Base-by-base conservation (phyloP, 1,140 invertebrate species). In the Nasonia longicornis region DNA sequence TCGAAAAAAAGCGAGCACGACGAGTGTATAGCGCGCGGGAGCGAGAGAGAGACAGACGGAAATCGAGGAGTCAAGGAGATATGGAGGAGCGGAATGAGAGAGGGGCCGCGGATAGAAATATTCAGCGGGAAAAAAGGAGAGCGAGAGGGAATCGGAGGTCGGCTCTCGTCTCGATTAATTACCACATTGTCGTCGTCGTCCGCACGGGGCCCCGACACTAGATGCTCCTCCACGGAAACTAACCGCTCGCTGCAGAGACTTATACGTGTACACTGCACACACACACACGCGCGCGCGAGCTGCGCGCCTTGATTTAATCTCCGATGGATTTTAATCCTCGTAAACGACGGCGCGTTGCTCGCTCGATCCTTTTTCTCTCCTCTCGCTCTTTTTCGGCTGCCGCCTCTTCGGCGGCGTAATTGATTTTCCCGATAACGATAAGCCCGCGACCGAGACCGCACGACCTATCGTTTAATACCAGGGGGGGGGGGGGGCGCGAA, bases 91-190 rank as follows among this genome's bases (percentile, higher is more conserved):
- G 29, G 72, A 76, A n/a, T 26, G 72, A 66, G 48, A 84, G 80
- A 77, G 84, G 77, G 77, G 67, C 58, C 10, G 26, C 45, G 75
- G 77, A 80, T 75, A 80, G 77, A 82, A 73, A 81, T 78, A 80
- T 77, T 78, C 75, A 77, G 67, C 4, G 73, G 77, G 58, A 79
- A 84, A 85, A 85, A 83, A 84, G 52, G 11, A 77, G 81, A 80
- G 81, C 82, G 84, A 77, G 82, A 84, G 83, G 84, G 86, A 86
- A 85, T 87, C 87, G 86, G 83, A 87, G 88, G 85, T 86, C 86
- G 85, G 82, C 85, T 83, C 86, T 89, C 88, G 87, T 87, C 88
- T 90, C 89, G 89, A 90, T 91, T 91, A 91, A 91, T 91, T 91
- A 90, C 88, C 89, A 90, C 89, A 91, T 90, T 90, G 89, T 90